Evolutionary conservation across 1,140 invertebrate species (phyloP).

Genomic region (Tribolium castaneum): DNA sequence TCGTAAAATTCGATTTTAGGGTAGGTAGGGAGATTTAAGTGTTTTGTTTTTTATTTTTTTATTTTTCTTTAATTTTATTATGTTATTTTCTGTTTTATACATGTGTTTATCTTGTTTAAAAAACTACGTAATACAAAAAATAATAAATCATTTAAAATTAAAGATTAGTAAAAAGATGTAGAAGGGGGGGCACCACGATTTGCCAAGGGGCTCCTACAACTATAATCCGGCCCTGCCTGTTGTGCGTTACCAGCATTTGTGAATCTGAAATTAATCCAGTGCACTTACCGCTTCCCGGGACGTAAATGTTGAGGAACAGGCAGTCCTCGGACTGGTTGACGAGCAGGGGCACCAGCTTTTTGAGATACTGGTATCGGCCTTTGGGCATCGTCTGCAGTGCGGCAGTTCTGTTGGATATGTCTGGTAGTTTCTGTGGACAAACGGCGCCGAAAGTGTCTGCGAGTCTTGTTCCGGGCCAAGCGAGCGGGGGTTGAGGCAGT

Average conservation of each 20-base stretch:
- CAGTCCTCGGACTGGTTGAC: constrained; percentile 90
- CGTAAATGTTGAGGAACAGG: constrained; percentile 89
- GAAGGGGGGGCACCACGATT: too few species aligned
- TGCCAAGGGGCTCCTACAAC: too few species aligned
- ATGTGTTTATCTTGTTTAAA: too few species aligned
- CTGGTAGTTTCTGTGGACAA: constrained; percentile 81
- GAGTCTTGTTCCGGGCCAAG: constrained; percentile 78
- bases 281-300: constrained; percentile 81
- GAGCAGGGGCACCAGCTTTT: constrained; percentile 73
- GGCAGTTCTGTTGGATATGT: constrained; percentile 77
- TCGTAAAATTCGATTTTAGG: too few species aligned
- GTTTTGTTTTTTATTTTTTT: too few species aligned
- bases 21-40: too few species aligned
- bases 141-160: too few species aligned
- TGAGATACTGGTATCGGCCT: constrained; percentile 75
- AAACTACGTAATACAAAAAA: too few species aligned
- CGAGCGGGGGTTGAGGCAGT: constrained; percentile 73
- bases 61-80: too few species aligned
- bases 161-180: too few species aligned
- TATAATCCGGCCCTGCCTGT: too few species aligned
- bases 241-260: not conserved
- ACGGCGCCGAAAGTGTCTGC: constrained; percentile 80
- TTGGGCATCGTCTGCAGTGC: constrained; percentile 77
- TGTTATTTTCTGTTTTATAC: too few species aligned
- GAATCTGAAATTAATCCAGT: not conserved